Base-by-base conservation (phyloP, 2,797 vertebrate genomes). In the Sardinella longiceps region DNA sequence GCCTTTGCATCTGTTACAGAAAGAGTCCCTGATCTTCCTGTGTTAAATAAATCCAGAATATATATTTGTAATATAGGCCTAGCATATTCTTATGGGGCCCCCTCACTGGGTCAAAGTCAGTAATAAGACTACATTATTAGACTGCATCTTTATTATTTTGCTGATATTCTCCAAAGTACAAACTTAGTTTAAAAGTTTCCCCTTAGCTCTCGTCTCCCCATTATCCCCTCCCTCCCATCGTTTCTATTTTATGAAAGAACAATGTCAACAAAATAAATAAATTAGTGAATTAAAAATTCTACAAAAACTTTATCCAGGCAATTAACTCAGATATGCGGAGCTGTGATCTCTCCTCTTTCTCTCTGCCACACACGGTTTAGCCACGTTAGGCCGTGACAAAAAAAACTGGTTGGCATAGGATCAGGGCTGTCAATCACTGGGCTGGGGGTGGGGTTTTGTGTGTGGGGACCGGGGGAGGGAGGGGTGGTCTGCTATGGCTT, bases 331-430 rank as follows among this genome's bases (percentile, higher is more conserved):
- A 18, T 74, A 74, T 37, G 33, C 66, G 15, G 37, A 74, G 66
- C 66, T 74, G 66, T 74, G 66, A 74, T 74, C 51, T 37, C 77
- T 39, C 23, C 74, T 18, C 5, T 9, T 39, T 60, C 53, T 43
- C 30, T 60, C 70, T 77, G 20, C 33, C 37, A 37, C 70, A 77
- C 37, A 77, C 70, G 37, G 70, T 43, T 77, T 43, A 77, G 70
- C 37, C 15, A 53, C 18, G 6, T 82, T 82, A 82, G 58, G 74
- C 66, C 83, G 66, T 37, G 80, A 48, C 23, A 58, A 82, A 70
- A 66, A 77, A 84, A 53, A 77, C 45, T 53, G 33, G 18, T 39
- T 80, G 83, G 80, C 66, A 50, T 63, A 53, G 77, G 84, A 87
- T 87, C 81, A 6, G 39, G 20, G 56, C 50, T 45, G 80, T 66